Conservation (phyloP, 1,140 invertebrate genomes). For the Orchesella cincta region DNA sequence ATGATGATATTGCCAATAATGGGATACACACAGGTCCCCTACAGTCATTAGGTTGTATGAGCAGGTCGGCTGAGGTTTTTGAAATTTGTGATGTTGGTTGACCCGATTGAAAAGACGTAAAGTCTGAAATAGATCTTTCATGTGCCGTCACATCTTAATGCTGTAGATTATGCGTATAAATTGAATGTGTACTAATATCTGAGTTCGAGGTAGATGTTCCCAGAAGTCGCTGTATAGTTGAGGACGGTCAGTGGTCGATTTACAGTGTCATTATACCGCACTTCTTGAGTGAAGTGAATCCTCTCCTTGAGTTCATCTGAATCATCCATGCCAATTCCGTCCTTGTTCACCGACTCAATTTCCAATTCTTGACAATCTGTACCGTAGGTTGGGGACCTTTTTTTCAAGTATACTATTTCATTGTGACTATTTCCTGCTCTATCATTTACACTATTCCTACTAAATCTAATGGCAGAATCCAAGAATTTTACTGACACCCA, state of each 20-base stretch:
- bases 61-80: background rate
- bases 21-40: background rate
- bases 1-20: background rate
- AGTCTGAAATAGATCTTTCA: background rate
- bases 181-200: too few relatives aligned
- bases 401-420: background rate
- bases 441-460: background rate
- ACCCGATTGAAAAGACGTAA: background rate
- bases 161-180: background rate
- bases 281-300: background rate
- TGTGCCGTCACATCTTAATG: background rate
- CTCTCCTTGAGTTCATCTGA: background rate
- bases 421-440: background rate
- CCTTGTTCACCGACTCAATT: background rate
- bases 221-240: too few relatives aligned
- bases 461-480: background rate
- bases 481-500: background rate
- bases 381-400: too few relatives aligned
- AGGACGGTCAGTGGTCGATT: too few relatives aligned
- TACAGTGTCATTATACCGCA: slow-evolving; percentile 13
- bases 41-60: background rate
- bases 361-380: too few relatives aligned
- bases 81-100: background rate
- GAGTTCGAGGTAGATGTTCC: too few relatives aligned
- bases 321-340: slow-evolving; percentile 9